These are phyloP conservation scores for Brachyopa scutellaris DNA, from an alignment of 2,888 invertebrate genomes.

Conservation along the genomic window DNA sequence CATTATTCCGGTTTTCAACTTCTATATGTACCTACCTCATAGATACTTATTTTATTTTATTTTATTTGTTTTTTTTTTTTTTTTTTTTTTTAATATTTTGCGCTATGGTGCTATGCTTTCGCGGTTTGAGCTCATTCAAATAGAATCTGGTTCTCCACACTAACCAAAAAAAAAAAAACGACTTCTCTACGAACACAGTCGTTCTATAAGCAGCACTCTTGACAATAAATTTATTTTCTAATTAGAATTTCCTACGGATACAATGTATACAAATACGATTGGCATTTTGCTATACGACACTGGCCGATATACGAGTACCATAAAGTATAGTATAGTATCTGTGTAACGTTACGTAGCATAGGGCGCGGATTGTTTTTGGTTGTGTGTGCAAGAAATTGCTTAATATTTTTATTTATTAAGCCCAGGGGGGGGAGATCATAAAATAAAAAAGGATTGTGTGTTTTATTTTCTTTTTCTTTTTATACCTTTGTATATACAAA, in stretches of 20 bases:
- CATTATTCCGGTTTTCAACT: slow-evolving; percentile 64
- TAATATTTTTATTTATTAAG: slow-evolving; percentile 52
- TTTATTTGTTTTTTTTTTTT: slow-evolving; percentile 23
- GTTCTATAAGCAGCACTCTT: slow-evolving; percentile 60
- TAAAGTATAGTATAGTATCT: slow-evolving; percentile 26
- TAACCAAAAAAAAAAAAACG: not conserved
- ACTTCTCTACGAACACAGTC: slow-evolving; percentile 24
- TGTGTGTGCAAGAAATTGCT: slow-evolving; percentile 51
- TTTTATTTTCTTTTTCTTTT: slow-evolving; percentile 15
- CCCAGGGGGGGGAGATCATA: not conserved
- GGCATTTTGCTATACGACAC: slow-evolving; percentile 54
- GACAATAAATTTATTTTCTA: slow-evolving; percentile 72
- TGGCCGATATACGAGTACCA: slow-evolving; percentile 34
- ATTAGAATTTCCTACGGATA: slow-evolving; percentile 69
- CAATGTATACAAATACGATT: slow-evolving; percentile 59
- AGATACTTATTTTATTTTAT: too few relatives aligned
- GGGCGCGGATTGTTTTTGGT: slow-evolving; percentile 27
- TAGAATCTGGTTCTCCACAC: slow-evolving; percentile 46
- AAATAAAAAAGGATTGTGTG: slow-evolving; percentile 51
- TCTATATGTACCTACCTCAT: slow-evolving; percentile 8
- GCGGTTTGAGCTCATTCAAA: slow-evolving; percentile 60
- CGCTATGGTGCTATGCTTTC: slow-evolving; percentile 37
- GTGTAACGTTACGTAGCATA: slow-evolving; percentile 8
- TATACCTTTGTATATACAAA: not conserved
- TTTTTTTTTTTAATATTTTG: slow-evolving; percentile 7